These are phyloP conservation scores for Scomber japonicus DNA, from an alignment of 2,113 vertebrate species.

Conservation along the genomic window DNA sequence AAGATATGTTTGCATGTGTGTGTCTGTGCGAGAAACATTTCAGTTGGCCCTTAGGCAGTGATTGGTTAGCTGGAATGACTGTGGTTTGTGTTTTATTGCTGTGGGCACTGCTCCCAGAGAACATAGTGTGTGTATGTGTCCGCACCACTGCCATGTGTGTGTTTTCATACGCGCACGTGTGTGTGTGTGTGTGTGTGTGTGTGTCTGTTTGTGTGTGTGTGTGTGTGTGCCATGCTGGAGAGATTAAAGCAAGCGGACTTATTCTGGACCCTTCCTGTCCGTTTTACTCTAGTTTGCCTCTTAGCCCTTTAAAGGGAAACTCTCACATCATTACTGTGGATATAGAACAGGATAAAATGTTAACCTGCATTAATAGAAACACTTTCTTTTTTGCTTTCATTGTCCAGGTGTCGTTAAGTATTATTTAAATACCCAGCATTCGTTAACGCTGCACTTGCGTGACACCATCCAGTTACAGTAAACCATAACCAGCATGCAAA, in stretches of 20 bases:
- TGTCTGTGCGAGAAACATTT: conserved; percentile 39
- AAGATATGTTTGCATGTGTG: conserved; percentile 26
- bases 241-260: conserved; percentile 30
- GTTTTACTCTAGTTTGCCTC: background rate
- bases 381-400: background rate
- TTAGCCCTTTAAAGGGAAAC: conserved; percentile 38
- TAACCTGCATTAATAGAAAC: background rate
- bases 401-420: background rate
- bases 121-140: conserved; percentile 13
- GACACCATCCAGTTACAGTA: background rate
- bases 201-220: too few relatives aligned
- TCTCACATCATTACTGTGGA: background rate
- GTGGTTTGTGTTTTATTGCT: conserved; percentile 58
- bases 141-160: conserved; percentile 28
- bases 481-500: background rate
- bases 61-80: conserved; percentile 59
- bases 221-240: conserved; percentile 39
- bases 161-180: background rate
- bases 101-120: conserved; percentile 61
- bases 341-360: background rate
- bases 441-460: background rate
- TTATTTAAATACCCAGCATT: background rate
- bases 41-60: conserved; percentile 47
- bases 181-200: conserved; percentile 4
- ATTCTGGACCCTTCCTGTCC: conserved; percentile 11